A percentile compares a stretch with the other conserved stretches of the same genome.
phyloP scores from a whole-genome alignment of 1,140 invertebrate genomes.

The Nylanderia fulva region DNA sequence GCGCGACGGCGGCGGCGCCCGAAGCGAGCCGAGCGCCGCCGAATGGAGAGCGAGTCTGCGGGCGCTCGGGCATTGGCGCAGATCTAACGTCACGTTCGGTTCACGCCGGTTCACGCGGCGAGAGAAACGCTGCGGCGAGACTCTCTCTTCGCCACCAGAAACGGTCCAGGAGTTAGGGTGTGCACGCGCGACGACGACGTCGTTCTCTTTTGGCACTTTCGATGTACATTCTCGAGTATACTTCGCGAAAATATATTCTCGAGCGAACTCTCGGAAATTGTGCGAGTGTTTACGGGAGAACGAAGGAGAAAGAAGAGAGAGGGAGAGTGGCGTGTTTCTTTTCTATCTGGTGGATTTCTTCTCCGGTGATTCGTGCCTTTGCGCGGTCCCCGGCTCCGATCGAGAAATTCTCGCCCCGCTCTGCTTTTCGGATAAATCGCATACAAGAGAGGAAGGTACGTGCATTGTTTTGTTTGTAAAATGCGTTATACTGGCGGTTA shows the following conservation, averaged over 20 bases:
- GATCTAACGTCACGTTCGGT: constrained; percentile 47
- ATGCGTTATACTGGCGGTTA: too few relatives aligned
- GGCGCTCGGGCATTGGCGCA: constrained; percentile 64
- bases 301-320: neutral
- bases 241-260: too few relatives aligned
- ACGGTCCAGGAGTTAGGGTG: constrained; percentile 25
- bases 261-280: too few relatives aligned
- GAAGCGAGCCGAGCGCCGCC: constrained; percentile 17
- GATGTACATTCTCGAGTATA: neutral
- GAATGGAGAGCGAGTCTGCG: constrained; percentile 37
- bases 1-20: constrained; percentile 11
- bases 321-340: constrained; percentile 3
- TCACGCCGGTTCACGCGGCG: constrained; percentile 43
- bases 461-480: neutral
- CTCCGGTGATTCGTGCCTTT: constrained; percentile 20
- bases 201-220: too few relatives aligned
- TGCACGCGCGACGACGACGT: constrained; percentile 37
- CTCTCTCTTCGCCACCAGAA: too few relatives aligned
- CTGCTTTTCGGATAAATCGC: constrained; percentile 41
- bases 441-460: constrained; percentile 17
- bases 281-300: constrained; percentile 27
- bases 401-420: neutral
- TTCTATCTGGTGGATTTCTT: constrained; percentile 36
- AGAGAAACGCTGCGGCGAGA: constrained; percentile 12
- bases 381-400: neutral